Base-by-base conservation (phyloP, 2,113 vertebrate species). In the Mus spicilegus region DNA sequence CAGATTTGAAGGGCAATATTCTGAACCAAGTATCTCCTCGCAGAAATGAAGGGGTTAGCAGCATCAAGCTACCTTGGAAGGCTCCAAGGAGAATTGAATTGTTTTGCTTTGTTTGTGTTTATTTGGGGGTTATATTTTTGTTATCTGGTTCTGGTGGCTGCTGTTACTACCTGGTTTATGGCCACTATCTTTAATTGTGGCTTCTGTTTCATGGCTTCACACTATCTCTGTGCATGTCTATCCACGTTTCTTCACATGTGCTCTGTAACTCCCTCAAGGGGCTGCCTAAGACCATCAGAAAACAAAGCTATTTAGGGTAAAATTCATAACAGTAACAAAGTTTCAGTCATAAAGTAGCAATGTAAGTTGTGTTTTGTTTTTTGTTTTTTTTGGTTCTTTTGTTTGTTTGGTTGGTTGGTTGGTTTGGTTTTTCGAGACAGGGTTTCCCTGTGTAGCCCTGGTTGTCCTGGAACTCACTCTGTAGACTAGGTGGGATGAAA, bases 41-140 rank as follows among this genome's bases (percentile, higher is more conserved):
- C 42, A 70, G 20, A 91, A 93, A 73, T 69, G 9, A 69, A 65
- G 26, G 39, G 11, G 22, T 91, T 58, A 73, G 13, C 22, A n/a
- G 22, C 54, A 8, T n/a, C 26, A 51, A 0, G 2, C 1, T 39
- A 5, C 0, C 8, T 67, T 10, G 42, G 42, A 2, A 91, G 4
- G 8, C 13, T 16, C 13, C 30, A 46, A 24, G 17, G 17, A 58
- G 19, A 49, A 49, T 72, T 13, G 2, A 5, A 88, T 67, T 19
- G 39, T 46, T 72, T 33, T 67, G 39, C 30, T 46, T 65, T 30
- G 39, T 17, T 30, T 49, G 26, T 86, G 28, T 22, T 46, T 49
- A 49, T 67, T 49, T 84, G 20, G 1, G 36, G 26, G 8, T 49
- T 67, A 7, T 28, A 4, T 49, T 30, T 85, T 39, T 13, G 7